phyloP scores from a whole-genome alignment of 2,113 vertebrate genomes.

The Sorex araneus region DNA sequence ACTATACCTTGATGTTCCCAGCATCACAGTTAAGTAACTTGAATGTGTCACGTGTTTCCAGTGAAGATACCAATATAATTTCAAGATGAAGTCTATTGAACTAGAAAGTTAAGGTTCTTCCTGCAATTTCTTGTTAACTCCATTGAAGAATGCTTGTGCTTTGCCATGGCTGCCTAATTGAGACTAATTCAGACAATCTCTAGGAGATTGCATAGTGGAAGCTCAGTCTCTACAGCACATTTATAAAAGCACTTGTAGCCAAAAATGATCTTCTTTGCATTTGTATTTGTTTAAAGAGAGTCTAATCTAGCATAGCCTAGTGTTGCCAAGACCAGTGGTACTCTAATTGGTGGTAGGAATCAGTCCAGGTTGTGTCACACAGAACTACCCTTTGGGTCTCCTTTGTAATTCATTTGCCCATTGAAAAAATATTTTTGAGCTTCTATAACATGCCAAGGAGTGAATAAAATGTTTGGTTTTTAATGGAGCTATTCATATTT shows the following conservation, averaged over 20 bases:
- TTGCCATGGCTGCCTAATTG: background rate
- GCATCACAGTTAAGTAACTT: constrained; percentile 4
- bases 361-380: background rate
- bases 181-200: background rate
- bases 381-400: background rate
- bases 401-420: background rate
- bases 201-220: background rate
- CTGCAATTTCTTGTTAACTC: background rate
- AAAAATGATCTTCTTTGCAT: background rate
- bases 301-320: no score
- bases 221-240: background rate
- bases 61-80: background rate
- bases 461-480: background rate
- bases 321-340: background rate
- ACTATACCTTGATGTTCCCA: background rate
- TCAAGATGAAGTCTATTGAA: constrained; percentile 17
- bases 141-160: background rate
- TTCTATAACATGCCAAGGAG: background rate
- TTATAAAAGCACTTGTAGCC: background rate
- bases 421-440: background rate
- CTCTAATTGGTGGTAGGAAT: background rate
- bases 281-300: background rate
- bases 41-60: background rate
- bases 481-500: background rate
- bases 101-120: background rate